Evolutionary conservation across 2,113 vertebrate species (phyloP).

Genomic region (Lagenorhynchus albirostris): DNA sequence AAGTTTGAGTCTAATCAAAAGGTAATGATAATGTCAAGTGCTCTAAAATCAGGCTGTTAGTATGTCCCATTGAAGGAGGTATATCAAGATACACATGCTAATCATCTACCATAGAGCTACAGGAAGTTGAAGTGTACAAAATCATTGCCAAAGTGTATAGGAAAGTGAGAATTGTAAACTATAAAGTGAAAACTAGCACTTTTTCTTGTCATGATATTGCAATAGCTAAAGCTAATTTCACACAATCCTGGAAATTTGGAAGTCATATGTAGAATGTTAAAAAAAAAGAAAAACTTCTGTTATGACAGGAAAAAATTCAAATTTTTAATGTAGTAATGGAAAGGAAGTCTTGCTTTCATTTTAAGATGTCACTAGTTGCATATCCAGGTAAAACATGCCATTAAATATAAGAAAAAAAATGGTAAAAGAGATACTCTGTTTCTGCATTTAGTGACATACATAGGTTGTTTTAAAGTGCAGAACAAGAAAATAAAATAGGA

Average conservation of each 20-base stretch:
- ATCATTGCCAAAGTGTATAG: background rate
- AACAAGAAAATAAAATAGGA: background rate
- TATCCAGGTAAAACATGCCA: slow-evolving; percentile 1
- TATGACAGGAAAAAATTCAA: background rate
- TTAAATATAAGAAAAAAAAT: background rate
- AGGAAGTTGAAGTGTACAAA: background rate
- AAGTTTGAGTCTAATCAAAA: background rate
- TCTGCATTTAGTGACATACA: background rate
- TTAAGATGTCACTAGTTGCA: background rate
- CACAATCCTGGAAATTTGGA: background rate
- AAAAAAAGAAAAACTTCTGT: background rate
- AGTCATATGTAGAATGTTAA: background rate
- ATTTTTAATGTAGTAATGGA: slow-evolving; percentile 24
- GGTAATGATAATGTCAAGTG: background rate
- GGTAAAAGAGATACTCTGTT: background rate
- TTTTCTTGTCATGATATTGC: background rate
- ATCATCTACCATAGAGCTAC: background rate
- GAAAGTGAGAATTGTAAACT: background rate
- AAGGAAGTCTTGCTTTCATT: background rate
- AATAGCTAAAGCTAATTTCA: background rate
- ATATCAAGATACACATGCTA: background rate
- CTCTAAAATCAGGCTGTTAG: background rate
- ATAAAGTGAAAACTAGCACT: background rate
- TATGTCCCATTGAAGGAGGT: background rate
- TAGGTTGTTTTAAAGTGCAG: background rate